Percentiles rank a stretch among this genome's conserved stretches.
These are phyloP conservation scores for Sus cebifrons DNA, from an alignment of 2,797 vertebrate species.

Conservation along the genomic window DNA sequence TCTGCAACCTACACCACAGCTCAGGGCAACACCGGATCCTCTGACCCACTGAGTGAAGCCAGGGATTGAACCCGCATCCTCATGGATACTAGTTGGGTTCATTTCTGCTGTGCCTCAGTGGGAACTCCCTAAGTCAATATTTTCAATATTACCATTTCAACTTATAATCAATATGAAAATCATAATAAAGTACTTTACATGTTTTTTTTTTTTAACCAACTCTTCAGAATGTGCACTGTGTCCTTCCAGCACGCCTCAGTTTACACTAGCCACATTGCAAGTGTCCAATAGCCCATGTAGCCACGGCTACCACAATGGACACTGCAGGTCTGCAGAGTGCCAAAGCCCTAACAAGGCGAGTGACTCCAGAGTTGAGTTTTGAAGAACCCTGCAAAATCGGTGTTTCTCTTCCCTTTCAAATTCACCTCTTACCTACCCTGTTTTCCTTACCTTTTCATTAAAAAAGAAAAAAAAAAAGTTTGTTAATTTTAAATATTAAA, in stretches of 20 bases:
- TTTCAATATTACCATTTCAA: conserved; percentile 2
- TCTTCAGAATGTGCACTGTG: neutral
- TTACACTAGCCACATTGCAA: neutral
- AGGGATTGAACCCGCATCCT: too few relatives aligned
- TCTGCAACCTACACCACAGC: too few relatives aligned
- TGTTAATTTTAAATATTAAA: conserved; percentile 8
- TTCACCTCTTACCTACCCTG: neutral
- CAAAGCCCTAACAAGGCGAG: neutral
- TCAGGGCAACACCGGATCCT: too few relatives aligned
- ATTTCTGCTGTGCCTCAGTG: too few relatives aligned
- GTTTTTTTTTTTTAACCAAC: neutral
- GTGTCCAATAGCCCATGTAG: neutral
- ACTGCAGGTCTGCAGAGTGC: fast-evolving
- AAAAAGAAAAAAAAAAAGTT: neutral
- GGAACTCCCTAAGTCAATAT: neutral
- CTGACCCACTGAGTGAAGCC: too few relatives aligned
- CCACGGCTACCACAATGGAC: neutral
- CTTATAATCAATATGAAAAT: neutral
- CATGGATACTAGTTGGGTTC: too few relatives aligned
- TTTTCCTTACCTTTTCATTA: neutral
- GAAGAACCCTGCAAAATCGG: neutral
- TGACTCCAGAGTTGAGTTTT: neutral
- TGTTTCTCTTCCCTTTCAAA: conserved; percentile 25
- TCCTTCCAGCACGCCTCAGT: neutral
- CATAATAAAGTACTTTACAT: neutral